A percentile compares a stretch with the other conserved stretches of the same genome.
Evolutionary conservation across 2,797 vertebrate species (phyloP).

Genomic region (Dermochelys coriacea): DNA sequence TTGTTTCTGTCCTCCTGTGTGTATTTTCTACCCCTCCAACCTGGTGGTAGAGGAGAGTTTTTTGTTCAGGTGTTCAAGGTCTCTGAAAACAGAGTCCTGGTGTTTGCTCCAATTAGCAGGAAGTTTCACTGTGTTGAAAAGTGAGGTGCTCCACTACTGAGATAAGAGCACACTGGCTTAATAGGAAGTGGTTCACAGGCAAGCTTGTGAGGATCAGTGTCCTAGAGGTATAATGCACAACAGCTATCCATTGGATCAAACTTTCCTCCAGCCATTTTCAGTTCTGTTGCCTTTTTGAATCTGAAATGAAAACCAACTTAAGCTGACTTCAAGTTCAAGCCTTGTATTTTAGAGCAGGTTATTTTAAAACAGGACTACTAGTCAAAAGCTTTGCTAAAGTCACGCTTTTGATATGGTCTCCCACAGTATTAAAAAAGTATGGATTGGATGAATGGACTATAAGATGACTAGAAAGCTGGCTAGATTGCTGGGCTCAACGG

Average conservation of each 20-base stretch:
- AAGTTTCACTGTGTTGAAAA: background rate
- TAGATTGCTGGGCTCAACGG: too few relatives aligned
- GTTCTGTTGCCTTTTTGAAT: background rate
- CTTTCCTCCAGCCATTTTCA: background rate
- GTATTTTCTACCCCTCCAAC: background rate
- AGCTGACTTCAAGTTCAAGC: background rate
- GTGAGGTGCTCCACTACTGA: background rate
- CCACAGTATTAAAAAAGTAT: too few relatives aligned
- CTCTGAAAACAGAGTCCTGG: background rate
- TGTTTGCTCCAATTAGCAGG: background rate
- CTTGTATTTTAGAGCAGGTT: slow-evolving; percentile 16
- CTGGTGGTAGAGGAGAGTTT: background rate
- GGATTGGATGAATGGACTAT: too few relatives aligned
- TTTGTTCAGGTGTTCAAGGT: background rate
- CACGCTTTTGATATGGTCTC: too few relatives aligned
- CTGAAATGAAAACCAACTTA: slow-evolving; percentile 17
- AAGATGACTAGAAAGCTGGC: too few relatives aligned
- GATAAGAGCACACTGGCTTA: background rate
- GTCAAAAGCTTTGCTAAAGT: background rate
- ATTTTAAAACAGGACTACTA: slow-evolving; percentile 26
- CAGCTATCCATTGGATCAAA: background rate
- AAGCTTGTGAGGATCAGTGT: background rate
- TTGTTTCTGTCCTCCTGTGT: slow-evolving; percentile 19
- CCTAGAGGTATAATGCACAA: slow-evolving; percentile 11
- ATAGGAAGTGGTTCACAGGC: background rate